Evolutionary conservation across 2,888 invertebrate genomes (phyloP), one percentile per base, ranked within the genome.

Genomic region (Octonoba sinensis): DNA sequence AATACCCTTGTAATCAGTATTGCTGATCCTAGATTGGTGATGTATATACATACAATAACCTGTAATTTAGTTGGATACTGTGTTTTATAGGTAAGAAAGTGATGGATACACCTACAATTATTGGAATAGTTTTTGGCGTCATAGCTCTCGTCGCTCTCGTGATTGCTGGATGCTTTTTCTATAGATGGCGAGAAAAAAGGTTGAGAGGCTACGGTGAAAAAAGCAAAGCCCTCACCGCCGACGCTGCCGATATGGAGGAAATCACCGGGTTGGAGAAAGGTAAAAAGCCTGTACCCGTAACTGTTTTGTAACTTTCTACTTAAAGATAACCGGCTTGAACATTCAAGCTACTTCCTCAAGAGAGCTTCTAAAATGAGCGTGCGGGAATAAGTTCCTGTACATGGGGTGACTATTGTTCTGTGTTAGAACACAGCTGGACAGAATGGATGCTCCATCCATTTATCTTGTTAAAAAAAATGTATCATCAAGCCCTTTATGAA

Each of bases 221-320:
- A 59, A 73, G 78, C 65, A 83, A 78, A 70, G 83, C 83, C n/a
- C 70, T 78, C 59, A 74, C 83, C 24, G 71, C 78, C 46, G 83
- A 83, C 73, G 83, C 83, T 18, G 74, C 77, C 12, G 77, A 83
- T 46, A 36, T 83, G 12, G 83, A 83, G 47, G 83, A 83, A 78
- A 78, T 83, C 20, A 44, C 74, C 22, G 70, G 74, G 20, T 56
- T 83, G 27, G 83, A 83, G 15, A 73, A 64, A 59, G 62, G 46
- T 0, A 83, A 78, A 54, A 83, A 78, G 51, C 78, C 78, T 20
- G 74, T 83, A 51, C 83, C 83, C 20, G 83, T 83, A 24, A 83
- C 83, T 18, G 77, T 78, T 73, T 66, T 83, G 71, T 83, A 78
- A 78, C 71, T 59, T 57, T 47, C 46, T 73, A 70, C 64, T 71